Percentiles rank a stretch among this genome's conserved stretches.
These are phyloP conservation scores for Diplazon laetatorius DNA, from an alignment of 2,888 invertebrate genomes.

Conservation along the genomic window DNA sequence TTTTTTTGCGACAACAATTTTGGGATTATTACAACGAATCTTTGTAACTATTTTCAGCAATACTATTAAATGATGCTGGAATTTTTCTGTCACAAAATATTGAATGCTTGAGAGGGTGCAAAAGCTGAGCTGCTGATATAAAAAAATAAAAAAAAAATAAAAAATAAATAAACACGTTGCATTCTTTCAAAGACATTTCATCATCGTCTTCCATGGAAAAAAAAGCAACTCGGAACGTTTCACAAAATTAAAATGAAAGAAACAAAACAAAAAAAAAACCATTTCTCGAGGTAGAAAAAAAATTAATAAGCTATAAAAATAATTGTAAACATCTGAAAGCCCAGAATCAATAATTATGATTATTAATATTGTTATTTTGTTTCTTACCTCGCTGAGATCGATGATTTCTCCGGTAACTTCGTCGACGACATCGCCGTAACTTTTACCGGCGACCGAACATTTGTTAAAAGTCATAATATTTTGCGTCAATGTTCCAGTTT, in stretches of 20 bases:
- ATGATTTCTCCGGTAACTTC: conserved; percentile 93
- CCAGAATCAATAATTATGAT: too few relatives aligned
- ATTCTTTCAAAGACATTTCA: too few relatives aligned
- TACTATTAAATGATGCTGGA: too few relatives aligned
- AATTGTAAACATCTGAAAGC: not conserved
- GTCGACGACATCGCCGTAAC: conserved; percentile 96
- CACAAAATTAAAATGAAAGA: not conserved
- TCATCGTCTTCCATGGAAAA: not conserved
- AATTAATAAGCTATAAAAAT: conserved; percentile 7
- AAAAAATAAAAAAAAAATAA: not conserved
- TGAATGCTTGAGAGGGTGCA: too few relatives aligned
- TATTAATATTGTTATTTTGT: conserved; percentile 13
- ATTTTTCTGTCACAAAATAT: too few relatives aligned
- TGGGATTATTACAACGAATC: not conserved
- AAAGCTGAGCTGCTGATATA: not conserved
- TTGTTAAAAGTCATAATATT: conserved; percentile 99
- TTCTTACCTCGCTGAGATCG: conserved; percentile 92
- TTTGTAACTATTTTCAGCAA: not conserved
- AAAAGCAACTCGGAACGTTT: conserved; percentile 9
- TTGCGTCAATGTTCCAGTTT: conserved; percentile 99
- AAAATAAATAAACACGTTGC: too few relatives aligned
- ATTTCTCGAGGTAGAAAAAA: not conserved
- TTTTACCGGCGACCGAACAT: conserved; percentile 96
- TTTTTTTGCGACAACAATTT: conserved; percentile 4
- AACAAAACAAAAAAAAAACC: too few relatives aligned